Evolutionary conservation across 2,797 vertebrate species (phyloP).

Genomic region (Tenualosa thibaudeaui): DNA sequence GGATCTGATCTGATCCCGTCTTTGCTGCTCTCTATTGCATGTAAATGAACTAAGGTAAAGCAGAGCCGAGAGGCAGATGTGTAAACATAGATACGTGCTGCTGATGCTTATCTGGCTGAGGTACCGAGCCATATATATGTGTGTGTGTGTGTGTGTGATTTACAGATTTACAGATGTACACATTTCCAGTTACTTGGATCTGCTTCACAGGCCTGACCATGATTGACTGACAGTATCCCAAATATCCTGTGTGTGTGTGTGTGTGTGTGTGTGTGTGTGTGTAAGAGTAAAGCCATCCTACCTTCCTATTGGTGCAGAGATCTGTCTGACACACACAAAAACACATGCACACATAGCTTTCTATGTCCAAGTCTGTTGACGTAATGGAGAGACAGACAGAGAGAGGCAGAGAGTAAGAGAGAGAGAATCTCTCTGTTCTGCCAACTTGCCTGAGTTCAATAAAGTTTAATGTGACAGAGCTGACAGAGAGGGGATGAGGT

Average conservation of each 20-base stretch:
- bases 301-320: too few relatives aligned
- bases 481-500: constrained; percentile 13
- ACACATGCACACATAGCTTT: neutral
- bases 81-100: neutral
- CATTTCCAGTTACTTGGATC: neutral
- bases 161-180: neutral
- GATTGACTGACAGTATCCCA: neutral
- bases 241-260: neutral
- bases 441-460: neutral
- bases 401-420: neutral
- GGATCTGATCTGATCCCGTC: neutral
- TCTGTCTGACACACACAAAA: constrained; percentile 32
- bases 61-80: neutral
- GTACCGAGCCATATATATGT: neutral
- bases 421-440: neutral
- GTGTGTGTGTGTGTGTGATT: neutral
- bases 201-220: neutral
- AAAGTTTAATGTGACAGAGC: constrained; percentile 4
- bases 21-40: neutral
- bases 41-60: neutral
- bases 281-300: too few relatives aligned
- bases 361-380: neutral
- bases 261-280: neutral
- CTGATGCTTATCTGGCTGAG: neutral
- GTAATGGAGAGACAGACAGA: neutral